A percentile compares a stretch with the other conserved stretches of the same genome.
phyloP scores from a whole-genome alignment of 2,113 vertebrate genomes.

The Scytalopus superciliaris region DNA sequence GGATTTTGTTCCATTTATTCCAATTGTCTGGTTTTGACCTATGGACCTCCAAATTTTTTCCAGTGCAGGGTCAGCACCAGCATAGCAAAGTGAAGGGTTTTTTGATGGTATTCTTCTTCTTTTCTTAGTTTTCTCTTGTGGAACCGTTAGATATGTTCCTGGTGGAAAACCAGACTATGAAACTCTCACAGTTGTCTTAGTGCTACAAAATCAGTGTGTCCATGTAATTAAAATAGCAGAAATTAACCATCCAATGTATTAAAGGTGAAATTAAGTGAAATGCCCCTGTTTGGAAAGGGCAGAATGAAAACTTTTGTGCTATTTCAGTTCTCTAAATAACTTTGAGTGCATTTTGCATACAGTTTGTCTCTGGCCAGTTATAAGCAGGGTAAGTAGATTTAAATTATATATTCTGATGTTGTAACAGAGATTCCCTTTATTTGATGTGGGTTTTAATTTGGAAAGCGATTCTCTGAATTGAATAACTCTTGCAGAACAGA shows the following conservation, averaged over 20 bases:
- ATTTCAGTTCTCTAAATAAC: neutral
- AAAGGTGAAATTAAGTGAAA: neutral
- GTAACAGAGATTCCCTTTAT: neutral
- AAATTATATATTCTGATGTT: neutral
- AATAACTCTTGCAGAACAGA: neutral
- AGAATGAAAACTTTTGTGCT: neutral
- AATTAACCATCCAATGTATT: neutral
- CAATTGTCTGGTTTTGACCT: neutral
- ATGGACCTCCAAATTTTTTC: neutral
- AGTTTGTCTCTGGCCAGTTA: neutral
- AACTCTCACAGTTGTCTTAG: neutral
- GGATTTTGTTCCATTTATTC: neutral
- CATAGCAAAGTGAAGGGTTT: neutral
- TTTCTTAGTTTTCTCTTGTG: neutral
- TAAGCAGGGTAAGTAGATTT: neutral
- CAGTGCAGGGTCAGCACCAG: neutral
- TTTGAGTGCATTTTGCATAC: neutral
- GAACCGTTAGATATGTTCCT: neutral
- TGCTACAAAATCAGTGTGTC: neutral
- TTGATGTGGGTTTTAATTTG: neutral
- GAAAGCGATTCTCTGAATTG: neutral
- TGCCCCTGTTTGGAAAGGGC: neutral
- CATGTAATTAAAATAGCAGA: neutral
- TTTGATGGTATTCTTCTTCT: neutral
- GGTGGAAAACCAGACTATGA: neutral